Conservation (phyloP, 2,888 invertebrate species). For the Napeogenes sylphis region DNA sequence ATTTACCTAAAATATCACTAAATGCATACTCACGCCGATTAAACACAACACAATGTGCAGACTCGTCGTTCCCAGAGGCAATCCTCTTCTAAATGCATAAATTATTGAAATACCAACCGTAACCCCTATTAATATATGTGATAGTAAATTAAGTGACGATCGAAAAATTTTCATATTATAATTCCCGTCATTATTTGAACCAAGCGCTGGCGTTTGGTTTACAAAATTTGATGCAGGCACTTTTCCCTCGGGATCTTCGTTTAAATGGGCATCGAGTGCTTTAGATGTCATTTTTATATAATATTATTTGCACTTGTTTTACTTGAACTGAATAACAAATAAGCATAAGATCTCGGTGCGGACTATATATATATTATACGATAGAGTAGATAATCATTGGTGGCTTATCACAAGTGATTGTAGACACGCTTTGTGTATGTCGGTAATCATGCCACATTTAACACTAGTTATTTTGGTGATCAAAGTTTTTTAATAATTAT, state of each 20-base stretch:
- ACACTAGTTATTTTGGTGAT: no score
- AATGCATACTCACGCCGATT: conserved; percentile 54
- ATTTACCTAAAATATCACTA: conserved; percentile 6
- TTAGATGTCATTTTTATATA: conserved; percentile 42
- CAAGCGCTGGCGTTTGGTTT: conserved; percentile 15
- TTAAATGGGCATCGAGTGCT: conserved; percentile 32
- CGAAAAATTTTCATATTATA: conserved; percentile 48
- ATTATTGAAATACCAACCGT: conserved; percentile 45
- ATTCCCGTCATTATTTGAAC: conserved; percentile 6
- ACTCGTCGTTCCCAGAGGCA: conserved; percentile 44
- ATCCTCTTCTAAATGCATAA: conserved; percentile 45
- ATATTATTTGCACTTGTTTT: conserved; percentile 17
- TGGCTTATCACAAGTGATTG: conserved; percentile 41
- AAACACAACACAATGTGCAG: conserved; percentile 59
- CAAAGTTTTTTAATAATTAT: no score
- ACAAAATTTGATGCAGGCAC: conserved; percentile 19
- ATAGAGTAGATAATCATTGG: conserved; percentile 31
- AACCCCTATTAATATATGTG: conserved; percentile 55
- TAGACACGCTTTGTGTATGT: conserved; percentile 7
- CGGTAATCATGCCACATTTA: no score
- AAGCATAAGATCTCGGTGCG: conserved; percentile 12
- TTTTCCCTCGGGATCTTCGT: conserved; percentile 28
- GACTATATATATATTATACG: conserved; percentile 31
- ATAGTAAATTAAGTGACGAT: conserved; percentile 47
- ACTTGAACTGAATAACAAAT: conserved; percentile 17